Evolutionary conservation across 2,888 invertebrate species (phyloP).

Genomic region (Tinea semifulvella): DNA sequence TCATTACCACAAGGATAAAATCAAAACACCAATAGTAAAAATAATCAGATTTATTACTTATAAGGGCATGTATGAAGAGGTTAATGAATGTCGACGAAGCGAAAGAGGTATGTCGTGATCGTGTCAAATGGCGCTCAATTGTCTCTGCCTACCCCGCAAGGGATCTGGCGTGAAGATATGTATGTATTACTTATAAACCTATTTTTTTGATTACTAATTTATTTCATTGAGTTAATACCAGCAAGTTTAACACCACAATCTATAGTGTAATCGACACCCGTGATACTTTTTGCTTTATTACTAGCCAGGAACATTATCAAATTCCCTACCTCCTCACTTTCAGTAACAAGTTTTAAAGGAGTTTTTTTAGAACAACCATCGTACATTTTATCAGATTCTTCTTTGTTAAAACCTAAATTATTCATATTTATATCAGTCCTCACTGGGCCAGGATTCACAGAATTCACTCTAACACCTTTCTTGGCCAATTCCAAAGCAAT

Average conservation of each 20-base stretch:
- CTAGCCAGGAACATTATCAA: slow-evolving; percentile 85
- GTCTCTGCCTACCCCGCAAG: too few species aligned
- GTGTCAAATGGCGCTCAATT: too few species aligned
- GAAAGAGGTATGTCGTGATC: too few species aligned
- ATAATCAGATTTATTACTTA: too few species aligned
- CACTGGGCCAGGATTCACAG: slow-evolving; percentile 67
- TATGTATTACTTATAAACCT: too few species aligned
- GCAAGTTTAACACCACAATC: slow-evolving; percentile 7
- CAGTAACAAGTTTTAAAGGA: slow-evolving; percentile 79
- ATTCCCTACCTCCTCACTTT: slow-evolving; percentile 77
- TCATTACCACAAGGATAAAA: too few species aligned
- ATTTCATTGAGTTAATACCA: not conserved
- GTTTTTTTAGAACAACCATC: slow-evolving; percentile 60
- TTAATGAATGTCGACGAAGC: too few species aligned
- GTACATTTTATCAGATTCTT: slow-evolving; percentile 66
- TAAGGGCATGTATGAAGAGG: too few species aligned
- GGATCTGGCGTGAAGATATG: too few species aligned
- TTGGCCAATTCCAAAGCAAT: slow-evolving; percentile 51
- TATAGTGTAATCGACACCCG: slow-evolving; percentile 62
- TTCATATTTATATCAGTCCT: slow-evolving; percentile 30
- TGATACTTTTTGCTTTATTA: slow-evolving; percentile 78
- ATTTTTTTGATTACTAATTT: not conserved
- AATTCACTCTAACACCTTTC: slow-evolving; percentile 50
- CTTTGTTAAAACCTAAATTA: slow-evolving; percentile 76
- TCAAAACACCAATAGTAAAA: too few species aligned